Conservation (phyloP, 2,113 vertebrate species). For the Saccopteryx bilineata region DNA sequence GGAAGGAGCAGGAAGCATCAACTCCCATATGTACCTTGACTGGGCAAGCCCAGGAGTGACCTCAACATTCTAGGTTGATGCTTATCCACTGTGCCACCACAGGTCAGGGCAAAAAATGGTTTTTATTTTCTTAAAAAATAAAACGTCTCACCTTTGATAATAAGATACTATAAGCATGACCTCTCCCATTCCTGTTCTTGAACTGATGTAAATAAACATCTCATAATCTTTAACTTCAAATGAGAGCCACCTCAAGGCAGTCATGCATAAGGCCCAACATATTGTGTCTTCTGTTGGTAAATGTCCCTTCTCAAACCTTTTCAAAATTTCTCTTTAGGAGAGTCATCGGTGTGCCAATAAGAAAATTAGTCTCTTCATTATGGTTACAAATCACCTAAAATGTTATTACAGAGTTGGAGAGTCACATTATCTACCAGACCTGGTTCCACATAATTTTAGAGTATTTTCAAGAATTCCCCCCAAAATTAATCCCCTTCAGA, state of each 20-base stretch:
- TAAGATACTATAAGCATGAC: constrained; percentile 6
- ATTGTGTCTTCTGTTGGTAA: background rate
- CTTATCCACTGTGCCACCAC: too few species aligned
- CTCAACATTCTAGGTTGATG: too few species aligned
- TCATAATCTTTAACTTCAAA: constrained; percentile 24
- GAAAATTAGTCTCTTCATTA: background rate
- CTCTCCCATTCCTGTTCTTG: constrained; percentile 22
- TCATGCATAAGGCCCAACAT: fast-evolving
- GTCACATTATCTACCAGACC: background rate
- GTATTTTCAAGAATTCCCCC: background rate
- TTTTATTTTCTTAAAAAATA: constrained; percentile 47
- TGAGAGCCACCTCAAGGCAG: background rate
- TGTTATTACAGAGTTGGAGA: background rate
- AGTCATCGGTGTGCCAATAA: background rate
- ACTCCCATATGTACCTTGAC: too few species aligned
- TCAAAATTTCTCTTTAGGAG: constrained; percentile 4
- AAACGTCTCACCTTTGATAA: background rate
- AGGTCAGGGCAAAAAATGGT: too few species aligned
- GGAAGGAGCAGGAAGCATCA: too few species aligned
- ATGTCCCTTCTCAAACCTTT: constrained; percentile 8
- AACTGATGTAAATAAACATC: background rate
- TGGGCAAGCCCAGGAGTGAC: too few species aligned
- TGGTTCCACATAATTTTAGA: background rate
- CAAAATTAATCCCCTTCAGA: background rate
- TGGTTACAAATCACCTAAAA: background rate